Evolutionary conservation across 2,797 vertebrate species (phyloP).

Genomic region (Myotis myotis): DNA sequence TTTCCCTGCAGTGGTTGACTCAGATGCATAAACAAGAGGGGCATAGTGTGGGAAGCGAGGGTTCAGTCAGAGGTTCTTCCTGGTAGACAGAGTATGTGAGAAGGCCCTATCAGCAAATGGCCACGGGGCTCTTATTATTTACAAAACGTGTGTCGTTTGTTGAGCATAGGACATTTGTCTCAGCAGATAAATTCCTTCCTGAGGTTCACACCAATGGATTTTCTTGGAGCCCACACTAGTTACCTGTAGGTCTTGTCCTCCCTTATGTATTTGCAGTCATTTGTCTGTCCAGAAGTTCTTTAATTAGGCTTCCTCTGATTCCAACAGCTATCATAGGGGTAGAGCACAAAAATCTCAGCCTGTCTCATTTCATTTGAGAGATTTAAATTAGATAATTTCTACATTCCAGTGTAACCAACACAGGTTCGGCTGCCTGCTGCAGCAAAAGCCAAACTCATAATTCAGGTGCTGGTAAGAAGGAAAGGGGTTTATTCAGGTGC

Average conservation of each 20-base stretch:
- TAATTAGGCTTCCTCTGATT: background rate
- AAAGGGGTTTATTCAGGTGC: background rate
- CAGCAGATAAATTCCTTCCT: background rate
- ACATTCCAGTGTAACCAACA: background rate
- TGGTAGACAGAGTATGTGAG: background rate
- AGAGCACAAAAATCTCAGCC: accelerated
- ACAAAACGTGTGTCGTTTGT: background rate
- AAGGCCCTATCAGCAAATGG: background rate
- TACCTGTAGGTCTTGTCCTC: accelerated
- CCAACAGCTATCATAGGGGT: accelerated
- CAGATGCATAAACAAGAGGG: background rate
- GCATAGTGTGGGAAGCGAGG: background rate
- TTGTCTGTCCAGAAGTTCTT: no score
- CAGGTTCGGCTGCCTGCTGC: background rate
- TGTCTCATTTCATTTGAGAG: background rate
- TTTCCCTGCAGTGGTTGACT: background rate
- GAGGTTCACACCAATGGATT: background rate
- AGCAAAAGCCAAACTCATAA: background rate
- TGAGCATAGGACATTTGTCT: background rate
- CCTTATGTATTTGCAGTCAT: background rate
- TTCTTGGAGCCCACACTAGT: no score
- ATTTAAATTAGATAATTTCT: background rate
- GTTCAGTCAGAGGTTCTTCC: no score
- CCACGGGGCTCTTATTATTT: no score
- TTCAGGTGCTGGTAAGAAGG: background rate